These are phyloP conservation scores for Papilio aristodemus DNA, from an alignment of 1,140 invertebrate genomes.

Conservation along the genomic window DNA sequence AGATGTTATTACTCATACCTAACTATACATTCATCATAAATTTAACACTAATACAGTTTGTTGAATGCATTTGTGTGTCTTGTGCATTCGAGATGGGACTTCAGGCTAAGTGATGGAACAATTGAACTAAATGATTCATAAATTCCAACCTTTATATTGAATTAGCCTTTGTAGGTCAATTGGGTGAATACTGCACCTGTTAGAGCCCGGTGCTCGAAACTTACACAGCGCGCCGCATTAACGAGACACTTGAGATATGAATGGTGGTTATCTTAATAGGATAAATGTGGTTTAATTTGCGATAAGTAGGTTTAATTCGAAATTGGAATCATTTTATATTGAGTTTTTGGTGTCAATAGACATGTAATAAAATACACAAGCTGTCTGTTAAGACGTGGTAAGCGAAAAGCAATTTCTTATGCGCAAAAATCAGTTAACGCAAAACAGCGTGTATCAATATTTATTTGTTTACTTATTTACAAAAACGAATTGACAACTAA, in stretches of 20 bases:
- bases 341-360: not conserved
- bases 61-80: no score
- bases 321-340: not conserved
- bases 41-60: no score
- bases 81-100: not conserved
- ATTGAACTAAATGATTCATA: slow-evolving; percentile 28
- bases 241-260: not conserved
- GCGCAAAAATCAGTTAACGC: no score
- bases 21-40: no score
- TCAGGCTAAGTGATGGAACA: not conserved
- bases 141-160: slow-evolving; percentile 27
- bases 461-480: no score
- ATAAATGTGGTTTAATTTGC: not conserved
- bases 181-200: slow-evolving; percentile 28
- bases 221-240: not conserved
- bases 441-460: no score
- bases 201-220: not conserved
- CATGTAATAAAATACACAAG: no score
- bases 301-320: not conserved
- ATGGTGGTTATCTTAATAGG: slow-evolving; percentile 6
- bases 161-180: slow-evolving; percentile 31
- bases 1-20: slow-evolving; percentile 18
- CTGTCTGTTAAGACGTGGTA: no score
- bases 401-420: no score
- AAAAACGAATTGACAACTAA: no score